Evolutionary conservation across 2,113 vertebrate species (phyloP), one percentile per base, ranked within the genome.

Genomic region (Hippocampus comes): DNA sequence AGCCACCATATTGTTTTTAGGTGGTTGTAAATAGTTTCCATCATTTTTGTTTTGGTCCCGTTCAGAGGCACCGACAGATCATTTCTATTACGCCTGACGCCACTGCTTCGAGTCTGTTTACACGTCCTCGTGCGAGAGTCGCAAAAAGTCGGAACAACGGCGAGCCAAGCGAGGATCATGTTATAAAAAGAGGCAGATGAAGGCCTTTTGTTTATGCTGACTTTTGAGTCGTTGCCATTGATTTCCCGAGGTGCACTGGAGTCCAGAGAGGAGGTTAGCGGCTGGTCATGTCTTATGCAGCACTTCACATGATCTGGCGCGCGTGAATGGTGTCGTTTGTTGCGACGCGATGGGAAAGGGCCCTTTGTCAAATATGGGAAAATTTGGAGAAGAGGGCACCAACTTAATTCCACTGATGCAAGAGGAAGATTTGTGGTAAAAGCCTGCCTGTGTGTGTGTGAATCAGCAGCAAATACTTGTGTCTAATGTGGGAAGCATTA

Each of bases 291-390:
- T 83, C 87, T 88, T 66, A 82, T 65, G 77, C 9, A 15, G 77
- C 64, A 74, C 68, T 87, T 91, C 91, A 91, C 90, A 88, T 93
- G 91, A 89, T 87, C 77, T 27, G 61, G 63, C 70, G 51, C 57
- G 63, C 63, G 74, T 92, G 87, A 92, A 91, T 92, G 72, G 68
- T 11, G 66, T 67, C 66, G 75, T 89, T 91, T 91, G 90, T 89
- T 83, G 72, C 61, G 56, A 70, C 65, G 53, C 56, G 30, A 38
- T 48, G 60, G 80, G 74, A 77, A 83, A 61, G 53, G 70, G 67
- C 68, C 48, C 68, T 83, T 86, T 84, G 73, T 80, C 68, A 38
- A 55, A 77, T 79, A 61, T 81, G 67, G 81, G 86, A 83, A 61
- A 72, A 82, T 90, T 84, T 75, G 68, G 48, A 67, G 57, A 59